Evolutionary conservation across 2,797 vertebrate species (phyloP).

Genomic region (Dicrostonyx torquatus): DNA sequence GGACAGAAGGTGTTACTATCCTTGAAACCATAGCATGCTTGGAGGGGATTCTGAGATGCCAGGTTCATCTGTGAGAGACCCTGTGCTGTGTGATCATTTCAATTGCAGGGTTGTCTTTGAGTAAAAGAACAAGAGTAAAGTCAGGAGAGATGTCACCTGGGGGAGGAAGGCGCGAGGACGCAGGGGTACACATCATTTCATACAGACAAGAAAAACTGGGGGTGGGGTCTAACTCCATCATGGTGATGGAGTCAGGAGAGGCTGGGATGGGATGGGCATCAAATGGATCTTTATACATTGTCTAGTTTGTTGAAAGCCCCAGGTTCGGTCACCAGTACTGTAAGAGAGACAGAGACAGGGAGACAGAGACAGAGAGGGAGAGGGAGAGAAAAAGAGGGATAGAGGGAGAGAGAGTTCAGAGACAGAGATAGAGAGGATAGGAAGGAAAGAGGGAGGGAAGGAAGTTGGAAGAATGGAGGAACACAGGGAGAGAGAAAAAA

Average conservation of each 20-base stretch:
- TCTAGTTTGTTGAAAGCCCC: background rate
- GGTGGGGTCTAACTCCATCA: background rate
- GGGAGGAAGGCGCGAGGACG: too few species aligned
- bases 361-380: too few species aligned
- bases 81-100: background rate
- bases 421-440: background rate
- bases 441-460: background rate
- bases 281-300: background rate
- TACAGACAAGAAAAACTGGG: background rate
- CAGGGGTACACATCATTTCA: background rate
- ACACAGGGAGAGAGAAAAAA: background rate
- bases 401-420: background rate
- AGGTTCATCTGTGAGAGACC: background rate
- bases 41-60: background rate
- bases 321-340: background rate
- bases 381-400: too few species aligned
- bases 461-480: background rate
- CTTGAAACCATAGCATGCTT: too few species aligned
- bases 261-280: background rate
- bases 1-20: background rate
- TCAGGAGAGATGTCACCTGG: background rate
- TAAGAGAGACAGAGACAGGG: too few species aligned
- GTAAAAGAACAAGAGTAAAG: background rate
- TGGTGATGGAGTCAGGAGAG: background rate
- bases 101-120: background rate